Percentiles rank a stretch among this genome's conserved stretches.
phyloP scores from a whole-genome alignment of 1,140 invertebrate genomes.

The Drosophila nigrodunni region DNA sequence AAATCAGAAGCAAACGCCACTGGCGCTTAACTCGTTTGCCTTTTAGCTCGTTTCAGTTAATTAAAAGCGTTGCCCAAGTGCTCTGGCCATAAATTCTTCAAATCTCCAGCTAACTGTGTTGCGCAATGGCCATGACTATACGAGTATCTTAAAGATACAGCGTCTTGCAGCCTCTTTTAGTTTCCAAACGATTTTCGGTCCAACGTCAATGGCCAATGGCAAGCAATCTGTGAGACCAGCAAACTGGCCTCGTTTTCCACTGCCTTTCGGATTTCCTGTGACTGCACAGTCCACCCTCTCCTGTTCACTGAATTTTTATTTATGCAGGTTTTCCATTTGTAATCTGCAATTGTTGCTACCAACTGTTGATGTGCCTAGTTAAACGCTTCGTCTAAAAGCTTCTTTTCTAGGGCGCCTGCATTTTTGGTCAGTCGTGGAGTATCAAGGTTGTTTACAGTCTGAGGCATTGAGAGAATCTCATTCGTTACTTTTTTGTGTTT shows the following conservation, averaged over 20 bases:
- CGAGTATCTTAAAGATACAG: constrained; percentile 51
- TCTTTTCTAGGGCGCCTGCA: constrained; percentile 42
- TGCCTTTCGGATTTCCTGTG: constrained; percentile 68
- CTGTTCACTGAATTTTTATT: constrained; percentile 18
- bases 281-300: constrained; percentile 10
- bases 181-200: constrained; percentile 1
- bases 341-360: constrained; percentile 28
- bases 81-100: constrained; percentile 68
- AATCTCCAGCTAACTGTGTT: constrained; percentile 49
- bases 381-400: constrained; percentile 10
- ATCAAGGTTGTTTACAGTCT: constrained; percentile 58
- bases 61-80: constrained; percentile 60
- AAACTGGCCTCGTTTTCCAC: constrained; percentile 60
- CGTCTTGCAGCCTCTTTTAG: constrained; percentile 25
- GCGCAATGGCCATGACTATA: constrained; percentile 55
- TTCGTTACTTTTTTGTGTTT: neutral
- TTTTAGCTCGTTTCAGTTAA: constrained; percentile 27
- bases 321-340: constrained; percentile 5
- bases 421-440: constrained; percentile 60
- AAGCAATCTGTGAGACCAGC: constrained; percentile 41
- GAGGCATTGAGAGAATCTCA: constrained; percentile 27
- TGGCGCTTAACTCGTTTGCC: neutral
- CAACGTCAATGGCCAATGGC: constrained; percentile 73
- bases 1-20: constrained; percentile 34
- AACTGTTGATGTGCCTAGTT: constrained; percentile 23